These are phyloP conservation scores for Gymnoscopelus microlampas DNA, from an alignment of 2,797 vertebrate genomes.

Conservation along the genomic window DNA sequence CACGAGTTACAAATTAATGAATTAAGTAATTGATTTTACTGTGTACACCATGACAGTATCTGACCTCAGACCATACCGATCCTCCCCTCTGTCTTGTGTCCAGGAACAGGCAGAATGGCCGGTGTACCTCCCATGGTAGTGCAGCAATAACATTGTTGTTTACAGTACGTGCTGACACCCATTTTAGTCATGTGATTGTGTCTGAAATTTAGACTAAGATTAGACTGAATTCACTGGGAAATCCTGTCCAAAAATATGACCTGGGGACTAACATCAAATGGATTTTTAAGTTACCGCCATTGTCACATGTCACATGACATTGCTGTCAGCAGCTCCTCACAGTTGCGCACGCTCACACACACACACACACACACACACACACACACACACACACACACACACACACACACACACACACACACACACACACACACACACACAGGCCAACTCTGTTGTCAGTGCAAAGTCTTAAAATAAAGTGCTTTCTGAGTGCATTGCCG, in stretches of 20 bases:
- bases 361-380: too few relatives aligned
- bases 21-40: too few relatives aligned
- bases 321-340: too few relatives aligned
- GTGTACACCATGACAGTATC: background rate
- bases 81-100: slow-evolving; percentile 4
- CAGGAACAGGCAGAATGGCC: slow-evolving; percentile 22
- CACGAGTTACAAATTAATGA: too few relatives aligned
- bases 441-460: background rate
- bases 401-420: background rate
- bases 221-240: background rate
- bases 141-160: slow-evolving; percentile 10
- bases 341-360: too few relatives aligned
- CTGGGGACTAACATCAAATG: too few relatives aligned
- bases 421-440: background rate
- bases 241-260: slow-evolving; percentile 5
- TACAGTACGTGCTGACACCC: background rate
- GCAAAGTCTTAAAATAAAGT: background rate
- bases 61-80: background rate
- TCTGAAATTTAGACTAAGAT: slow-evolving; percentile 9
- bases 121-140: slow-evolving; percentile 10
- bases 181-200: background rate
- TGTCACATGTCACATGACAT: too few relatives aligned
- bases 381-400: background rate
- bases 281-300: too few relatives aligned
- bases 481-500: too few relatives aligned